Evolutionary conservation across 2,797 vertebrate species (phyloP), one percentile per base, ranked within the genome.

Genomic region (Labeo calbasu): DNA sequence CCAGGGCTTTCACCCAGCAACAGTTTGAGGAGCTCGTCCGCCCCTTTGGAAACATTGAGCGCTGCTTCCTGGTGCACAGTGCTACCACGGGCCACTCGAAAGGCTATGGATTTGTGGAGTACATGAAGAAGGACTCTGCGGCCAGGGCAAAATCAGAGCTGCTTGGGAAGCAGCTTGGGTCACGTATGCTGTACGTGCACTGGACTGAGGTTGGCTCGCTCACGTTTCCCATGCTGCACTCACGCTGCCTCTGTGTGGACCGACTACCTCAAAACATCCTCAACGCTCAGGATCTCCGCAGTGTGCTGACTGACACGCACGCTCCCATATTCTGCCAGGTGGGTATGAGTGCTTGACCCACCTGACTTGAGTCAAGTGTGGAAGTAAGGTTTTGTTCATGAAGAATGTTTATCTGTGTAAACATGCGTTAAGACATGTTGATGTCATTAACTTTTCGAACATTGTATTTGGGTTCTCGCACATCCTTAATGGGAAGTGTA

Each of bases 111-210:
- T 99, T 98, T 0, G 98, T 97, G 32, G 98, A 99, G 89, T 99
- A 97, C 88, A 98, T 98, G 98, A 99, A 98, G 90, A 98, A 98
- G 90, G 98, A 98, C 89, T 97, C 97, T 0, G 98, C 98, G 0
- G 97, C 97, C 55, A 89, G 97, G 0, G 98, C 98, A 65, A 98
- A 98, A 89, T 97, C 97, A 0, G 97, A 98, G 88, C 93, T 99
- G 17, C 88, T 98, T 28, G 98, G 97, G 3, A 97, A 96, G 89
- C 97, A 96, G 23, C 92, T 99, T 84, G 97, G 98, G 23, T 96
- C 96, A 0, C 95, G 97, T 69, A 96, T 96, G 78, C 95, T 99
- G 13, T 98, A 98, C 0, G 98, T 98, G 46, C 98, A 98, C 93
- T 99, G 98, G 98, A 97, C 96, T 0, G 98, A 98, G 51, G 97